Conservation (phyloP, 2,797 vertebrate genomes). For the Sylvilagus floridanus region DNA sequence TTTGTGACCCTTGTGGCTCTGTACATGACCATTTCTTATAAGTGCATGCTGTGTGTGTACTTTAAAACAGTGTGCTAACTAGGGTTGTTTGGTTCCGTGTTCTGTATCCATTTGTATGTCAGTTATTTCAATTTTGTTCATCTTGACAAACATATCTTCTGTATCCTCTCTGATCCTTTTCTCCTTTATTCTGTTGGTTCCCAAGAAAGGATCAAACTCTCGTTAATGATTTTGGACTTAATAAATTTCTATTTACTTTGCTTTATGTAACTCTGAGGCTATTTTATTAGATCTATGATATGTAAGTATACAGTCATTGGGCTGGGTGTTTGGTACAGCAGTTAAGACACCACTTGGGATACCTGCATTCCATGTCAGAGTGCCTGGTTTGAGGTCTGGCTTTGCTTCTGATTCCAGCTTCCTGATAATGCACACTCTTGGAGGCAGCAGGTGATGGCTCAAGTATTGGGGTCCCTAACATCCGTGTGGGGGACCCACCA, state of each 20-base stretch:
- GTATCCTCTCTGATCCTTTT: background rate
- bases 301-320: background rate
- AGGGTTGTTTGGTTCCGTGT: background rate
- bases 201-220: background rate
- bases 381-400: no score
- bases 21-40: background rate
- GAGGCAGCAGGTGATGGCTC: no score
- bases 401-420: no score
- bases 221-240: constrained; percentile 16
- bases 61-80: background rate
- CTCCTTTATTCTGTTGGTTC: background rate
- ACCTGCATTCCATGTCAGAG: no score
- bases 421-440: no score
- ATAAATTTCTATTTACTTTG: background rate
- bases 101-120: background rate
- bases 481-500: no score
- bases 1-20: background rate
- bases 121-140: background rate
- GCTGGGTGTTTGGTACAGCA: no score
- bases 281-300: background rate
- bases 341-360: no score
- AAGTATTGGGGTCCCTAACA: no score
- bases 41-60: background rate
- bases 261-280: background rate
- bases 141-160: background rate